Evolutionary conservation across 2,888 invertebrate species (phyloP).

Genomic region (Reticulitermes lucifugus): DNA sequence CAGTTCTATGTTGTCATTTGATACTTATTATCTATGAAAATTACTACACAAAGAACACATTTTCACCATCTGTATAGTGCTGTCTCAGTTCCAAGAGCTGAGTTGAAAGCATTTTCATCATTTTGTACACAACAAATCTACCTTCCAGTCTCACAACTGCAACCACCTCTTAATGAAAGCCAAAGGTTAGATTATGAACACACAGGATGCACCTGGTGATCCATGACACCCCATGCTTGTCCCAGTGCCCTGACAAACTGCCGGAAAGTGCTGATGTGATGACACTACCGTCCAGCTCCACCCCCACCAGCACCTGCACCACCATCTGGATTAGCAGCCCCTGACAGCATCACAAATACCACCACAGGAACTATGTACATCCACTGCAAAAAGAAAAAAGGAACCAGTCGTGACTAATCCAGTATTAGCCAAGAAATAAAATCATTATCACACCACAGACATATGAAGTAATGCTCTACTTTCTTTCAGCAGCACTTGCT

Average conservation of each 20-base stretch:
- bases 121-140: neutral
- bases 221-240: neutral
- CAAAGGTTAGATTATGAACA: constrained; percentile 28
- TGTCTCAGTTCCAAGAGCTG: too few relatives aligned
- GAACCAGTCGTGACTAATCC: too few relatives aligned
- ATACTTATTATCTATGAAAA: neutral
- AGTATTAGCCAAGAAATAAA: too few relatives aligned
- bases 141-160: neutral
- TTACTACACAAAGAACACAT: too few relatives aligned
- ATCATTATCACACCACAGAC: too few relatives aligned
- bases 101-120: neutral
- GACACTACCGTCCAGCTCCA: constrained; percentile 54
- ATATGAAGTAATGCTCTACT: too few relatives aligned
- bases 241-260: constrained; percentile 8
- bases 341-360: constrained; percentile 89
- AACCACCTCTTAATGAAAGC: constrained; percentile 21
- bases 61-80: too few relatives aligned
- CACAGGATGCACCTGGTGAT: constrained; percentile 19
- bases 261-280: constrained; percentile 3
- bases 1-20: neutral
- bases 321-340: constrained; percentile 84
- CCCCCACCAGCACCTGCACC: constrained; percentile 60
- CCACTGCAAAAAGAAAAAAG: constrained; percentile 77
- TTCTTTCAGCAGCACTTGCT: too few relatives aligned
- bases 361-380: constrained; percentile 98